These are phyloP conservation scores for Xestia rhomboidea DNA, from an alignment of 2,888 invertebrate genomes.

Conservation along the genomic window DNA sequence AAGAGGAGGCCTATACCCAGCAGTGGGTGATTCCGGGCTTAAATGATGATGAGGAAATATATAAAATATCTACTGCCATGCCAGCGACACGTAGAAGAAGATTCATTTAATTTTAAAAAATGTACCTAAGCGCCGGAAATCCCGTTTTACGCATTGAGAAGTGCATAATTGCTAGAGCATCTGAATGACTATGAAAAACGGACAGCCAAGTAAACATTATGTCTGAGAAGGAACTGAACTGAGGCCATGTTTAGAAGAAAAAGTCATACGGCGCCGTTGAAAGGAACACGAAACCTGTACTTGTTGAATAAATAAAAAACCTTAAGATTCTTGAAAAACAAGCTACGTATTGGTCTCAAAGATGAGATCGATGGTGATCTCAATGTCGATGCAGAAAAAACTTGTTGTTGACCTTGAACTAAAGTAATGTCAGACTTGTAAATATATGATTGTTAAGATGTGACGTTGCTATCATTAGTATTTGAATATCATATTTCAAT, in stretches of 20 bases:
- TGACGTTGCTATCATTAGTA: slow-evolving; percentile 6
- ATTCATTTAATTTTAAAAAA: neutral
- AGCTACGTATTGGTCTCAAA: neutral
- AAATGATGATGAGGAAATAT: too few species aligned
- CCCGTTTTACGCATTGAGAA: neutral
- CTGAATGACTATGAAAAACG: neutral
- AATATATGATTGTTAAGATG: slow-evolving; percentile 5
- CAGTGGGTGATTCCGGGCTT: too few species aligned
- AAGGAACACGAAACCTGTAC: neutral
- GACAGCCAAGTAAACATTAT: neutral
- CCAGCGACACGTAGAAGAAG: neutral
- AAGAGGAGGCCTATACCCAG: too few species aligned
- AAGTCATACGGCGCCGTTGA: neutral
- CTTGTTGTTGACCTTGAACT: slow-evolving; percentile 28
- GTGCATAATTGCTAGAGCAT: neutral
- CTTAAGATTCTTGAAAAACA: neutral
- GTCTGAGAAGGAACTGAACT: neutral
- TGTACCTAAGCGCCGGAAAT: neutral
- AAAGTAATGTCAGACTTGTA: slow-evolving; percentile 17
- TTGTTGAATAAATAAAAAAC: neutral
- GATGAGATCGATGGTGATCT: slow-evolving; percentile 6
- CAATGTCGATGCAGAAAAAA: slow-evolving; percentile 25
- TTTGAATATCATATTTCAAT: neutral
- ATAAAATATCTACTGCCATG: neutral
- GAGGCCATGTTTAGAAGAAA: neutral